Base-by-base conservation (phyloP, 2,888 invertebrate species). In the Chouioia cunea region DNA sequence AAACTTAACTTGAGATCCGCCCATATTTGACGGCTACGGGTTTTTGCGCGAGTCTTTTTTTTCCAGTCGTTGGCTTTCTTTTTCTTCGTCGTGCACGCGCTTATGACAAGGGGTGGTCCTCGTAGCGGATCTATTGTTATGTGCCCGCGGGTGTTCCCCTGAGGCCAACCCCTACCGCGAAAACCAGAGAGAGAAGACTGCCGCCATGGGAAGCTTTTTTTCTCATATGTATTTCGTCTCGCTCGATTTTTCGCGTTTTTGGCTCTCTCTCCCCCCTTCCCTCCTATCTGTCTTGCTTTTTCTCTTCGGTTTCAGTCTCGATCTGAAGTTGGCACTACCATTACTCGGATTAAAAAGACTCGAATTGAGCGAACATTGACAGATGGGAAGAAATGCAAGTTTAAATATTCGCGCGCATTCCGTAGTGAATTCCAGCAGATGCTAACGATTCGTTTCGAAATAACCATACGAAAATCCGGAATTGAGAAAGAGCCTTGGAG, bases 91-190 rank as follows among this genome's bases (percentile, higher is more conserved):
- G 66, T 52, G 70, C 36, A 43, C 66, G 66, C 44, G 68, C 57
- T 71, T 65, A 27, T 56, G 57, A 79, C 80, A 80, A 82, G 79
- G 84, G 84, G 81, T 83, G 83, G 81, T 79, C 82, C 81, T 76
- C 77, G 78, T 62, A 36, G 16, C 43, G 14, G 81, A 80, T 82
- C 75, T 36, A 83, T 83, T 84, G 83, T 83, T 82, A 3, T 79
- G 73, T 76, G 81, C 78, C 83, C 74, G 79, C 82, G 82, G 83
- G 82, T 81, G 84, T 80, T 81, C 82, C 77, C 78, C 73, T 12
- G 66, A 43, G 66, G 48, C 18, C 18, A 27, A 57, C 54, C 4
- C 48, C 36, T 36, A 53, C 65, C 65, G 50, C 36, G 36, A 36
- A 6, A 12, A 36, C 47, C 43, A 22, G 48, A 46, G 56, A 22